phyloP scores from a whole-genome alignment of 1,140 invertebrate species.

The Rhyacophila brunnea region DNA sequence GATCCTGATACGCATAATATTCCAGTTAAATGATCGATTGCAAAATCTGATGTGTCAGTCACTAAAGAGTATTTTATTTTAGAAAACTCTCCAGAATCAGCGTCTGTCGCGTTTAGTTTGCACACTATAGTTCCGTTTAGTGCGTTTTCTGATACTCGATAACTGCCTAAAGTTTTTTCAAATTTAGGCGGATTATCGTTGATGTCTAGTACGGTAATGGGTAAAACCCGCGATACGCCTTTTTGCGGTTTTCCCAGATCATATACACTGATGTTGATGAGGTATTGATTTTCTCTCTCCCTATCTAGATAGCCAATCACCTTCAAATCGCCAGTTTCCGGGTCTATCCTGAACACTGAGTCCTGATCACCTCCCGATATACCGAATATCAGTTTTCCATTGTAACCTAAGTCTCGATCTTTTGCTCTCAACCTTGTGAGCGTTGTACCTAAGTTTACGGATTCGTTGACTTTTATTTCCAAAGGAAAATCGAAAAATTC shows the following conservation, averaged over 20 bases:
- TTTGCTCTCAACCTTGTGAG: constrained; percentile 66
- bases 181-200: constrained; percentile 83
- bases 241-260: constrained; percentile 79
- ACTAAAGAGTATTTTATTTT: constrained; percentile 70
- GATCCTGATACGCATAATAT: constrained; percentile 65
- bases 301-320: constrained; percentile 78
- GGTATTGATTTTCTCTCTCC: constrained; percentile 72
- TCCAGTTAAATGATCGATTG: constrained; percentile 70
- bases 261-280: constrained; percentile 78
- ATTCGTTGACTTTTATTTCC: constrained; percentile 77
- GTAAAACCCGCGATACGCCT: constrained; percentile 65
- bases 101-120: constrained; percentile 75
- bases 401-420: constrained; percentile 78
- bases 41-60: constrained; percentile 77
- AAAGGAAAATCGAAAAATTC: constrained; percentile 69
- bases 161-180: constrained; percentile 71
- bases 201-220: constrained; percentile 70
- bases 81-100: constrained; percentile 74
- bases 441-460: constrained; percentile 66
- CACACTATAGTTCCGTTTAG: constrained; percentile 73
- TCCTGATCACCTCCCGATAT: constrained; percentile 78
- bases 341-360: constrained; percentile 78
- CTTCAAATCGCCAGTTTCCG: constrained; percentile 73
- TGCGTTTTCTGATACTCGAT: constrained; percentile 74
- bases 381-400: constrained; percentile 69